Evolutionary conservation across 1,140 invertebrate genomes (phyloP).

Genomic region (Coelopa frigida): DNA sequence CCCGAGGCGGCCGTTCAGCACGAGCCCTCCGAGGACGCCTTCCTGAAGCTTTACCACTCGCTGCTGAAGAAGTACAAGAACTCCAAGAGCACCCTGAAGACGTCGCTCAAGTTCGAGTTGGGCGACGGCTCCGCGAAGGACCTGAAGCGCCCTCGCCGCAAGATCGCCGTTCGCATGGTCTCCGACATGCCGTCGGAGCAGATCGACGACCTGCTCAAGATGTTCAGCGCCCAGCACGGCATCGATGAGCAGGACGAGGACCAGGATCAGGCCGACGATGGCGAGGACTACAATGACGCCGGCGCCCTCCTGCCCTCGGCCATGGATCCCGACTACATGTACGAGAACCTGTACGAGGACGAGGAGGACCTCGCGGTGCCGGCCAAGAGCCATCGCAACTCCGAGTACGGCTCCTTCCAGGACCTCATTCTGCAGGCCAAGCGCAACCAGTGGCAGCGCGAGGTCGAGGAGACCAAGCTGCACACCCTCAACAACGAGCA

Average conservation of each 20-base stretch:
- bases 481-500: constrained; percentile 26
- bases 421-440: constrained; percentile 34
- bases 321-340: constrained; percentile 26
- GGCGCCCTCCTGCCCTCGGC: constrained; percentile 7
- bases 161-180: constrained; percentile 36
- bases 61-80: constrained; percentile 20
- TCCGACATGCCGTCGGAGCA: constrained; percentile 31
- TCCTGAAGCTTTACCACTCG: constrained; percentile 20
- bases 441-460: constrained; percentile 24
- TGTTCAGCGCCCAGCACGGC: constrained; percentile 30
- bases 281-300: constrained; percentile 8
- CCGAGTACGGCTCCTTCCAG: constrained; percentile 34
- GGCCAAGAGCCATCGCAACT: constrained; percentile 22
- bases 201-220: constrained; percentile 27
- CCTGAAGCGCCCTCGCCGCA: constrained; percentile 25
- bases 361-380: constrained; percentile 25
- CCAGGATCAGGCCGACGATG: constrained; percentile 13
- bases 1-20: constrained; percentile 4
- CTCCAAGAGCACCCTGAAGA: constrained; percentile 26
- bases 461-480: constrained; percentile 33
- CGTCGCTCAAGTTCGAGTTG: constrained; percentile 30
- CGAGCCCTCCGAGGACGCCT: constrained; percentile 5
- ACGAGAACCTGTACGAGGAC: constrained; percentile 34
- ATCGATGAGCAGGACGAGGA: constrained; percentile 15
- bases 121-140: constrained; percentile 21